Evolutionary conservation across 2,113 vertebrate genomes (phyloP), one percentile per base, ranked within the genome.

Genomic region (Parus major): DNA sequence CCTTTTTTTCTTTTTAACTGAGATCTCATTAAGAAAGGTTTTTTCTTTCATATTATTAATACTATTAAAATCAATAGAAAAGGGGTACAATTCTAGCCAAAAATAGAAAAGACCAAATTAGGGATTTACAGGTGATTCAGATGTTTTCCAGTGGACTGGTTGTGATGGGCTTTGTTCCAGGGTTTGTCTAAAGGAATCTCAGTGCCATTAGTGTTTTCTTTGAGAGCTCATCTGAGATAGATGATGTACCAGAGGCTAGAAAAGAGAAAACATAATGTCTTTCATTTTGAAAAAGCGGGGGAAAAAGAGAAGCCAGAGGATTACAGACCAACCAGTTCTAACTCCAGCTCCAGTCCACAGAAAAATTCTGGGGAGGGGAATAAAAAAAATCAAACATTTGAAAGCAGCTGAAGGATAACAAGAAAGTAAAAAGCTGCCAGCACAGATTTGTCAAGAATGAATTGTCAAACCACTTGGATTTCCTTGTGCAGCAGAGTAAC

Each of bases 361-460:
- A 84, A 93, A 65, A 81, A 78, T 66, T 88, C 36, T 31, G 28
- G 23, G 39, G 15, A 3, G 13, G 39, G 36, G 27, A 15, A 25
- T 29, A 61, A 49, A 63, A 52, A 9, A 53, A 68, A 71, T 36
- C n/a, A 72, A 70, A 91, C 10, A 63, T 75, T 93, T 91, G 56
- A 95, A 93, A 86, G 36, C 53, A 86, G 27, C n/a, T 96, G 92
- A 93, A 95, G 49, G 63, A 72, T 90, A 90, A 82, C 33, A 88
- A 90, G 93, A 76, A 90, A 82, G 76, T 79, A 33, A 93, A 91
- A 91, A 90, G 69, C 66, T 96, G 70, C 88, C 86, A 93, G 59
- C 57, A 86, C 1, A 27, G 53, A 77, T 92, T 92, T 90, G 25
- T 90, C 78, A 90, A 85, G 69, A 95, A 76, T 2, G 28, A 90